phyloP scores from a whole-genome alignment of 2,888 invertebrate species.

The Chrysolina haemoptera region DNA sequence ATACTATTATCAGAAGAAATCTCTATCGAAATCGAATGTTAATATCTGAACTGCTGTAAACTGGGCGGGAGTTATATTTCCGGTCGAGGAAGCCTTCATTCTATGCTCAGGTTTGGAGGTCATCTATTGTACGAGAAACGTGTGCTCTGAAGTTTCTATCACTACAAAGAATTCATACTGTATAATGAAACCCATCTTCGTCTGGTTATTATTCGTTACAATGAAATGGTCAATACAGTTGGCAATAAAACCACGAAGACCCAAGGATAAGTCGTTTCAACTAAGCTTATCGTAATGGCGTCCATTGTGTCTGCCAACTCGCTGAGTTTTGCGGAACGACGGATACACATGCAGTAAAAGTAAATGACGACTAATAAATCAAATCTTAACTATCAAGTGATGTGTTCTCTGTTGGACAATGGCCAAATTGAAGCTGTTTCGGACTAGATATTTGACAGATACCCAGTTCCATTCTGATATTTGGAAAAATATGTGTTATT shows the following conservation, averaged over 20 bases:
- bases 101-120: too few species aligned
- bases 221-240: neutral
- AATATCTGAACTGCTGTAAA: too few species aligned
- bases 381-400: constrained; percentile 54
- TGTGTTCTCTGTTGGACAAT: constrained; percentile 44
- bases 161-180: neutral
- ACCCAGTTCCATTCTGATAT: neutral
- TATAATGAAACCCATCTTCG: neutral
- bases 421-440: constrained; percentile 24
- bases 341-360: constrained; percentile 58
- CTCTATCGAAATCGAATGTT: too few species aligned
- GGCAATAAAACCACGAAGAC: constrained; percentile 23
- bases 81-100: too few species aligned
- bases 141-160: too few species aligned
- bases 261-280: constrained; percentile 36
- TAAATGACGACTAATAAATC: constrained; percentile 60
- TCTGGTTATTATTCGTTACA: neutral
- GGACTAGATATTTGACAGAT: neutral
- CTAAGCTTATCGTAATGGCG: constrained; percentile 51
- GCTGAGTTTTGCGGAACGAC: constrained; percentile 47
- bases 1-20: too few species aligned
- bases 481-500: too few species aligned
- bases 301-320: constrained; percentile 47
- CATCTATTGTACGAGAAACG: too few species aligned
- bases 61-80: too few species aligned